phyloP scores from a whole-genome alignment of 2,888 invertebrate species.

The Parelbella ahira region DNA sequence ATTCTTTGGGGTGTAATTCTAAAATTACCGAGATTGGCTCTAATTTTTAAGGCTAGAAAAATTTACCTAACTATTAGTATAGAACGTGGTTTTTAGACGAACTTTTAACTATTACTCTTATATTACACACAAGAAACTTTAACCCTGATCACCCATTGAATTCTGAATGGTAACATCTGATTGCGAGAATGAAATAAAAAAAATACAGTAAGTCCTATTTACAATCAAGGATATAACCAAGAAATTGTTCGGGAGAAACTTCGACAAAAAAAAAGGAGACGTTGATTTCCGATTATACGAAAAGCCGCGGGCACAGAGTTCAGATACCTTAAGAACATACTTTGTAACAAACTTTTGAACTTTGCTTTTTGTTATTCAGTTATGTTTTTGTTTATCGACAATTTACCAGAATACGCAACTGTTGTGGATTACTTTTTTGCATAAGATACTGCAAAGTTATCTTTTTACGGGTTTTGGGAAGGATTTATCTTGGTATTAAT shows the following conservation, averaged over 20 bases:
- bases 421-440: slow-evolving; percentile 4
- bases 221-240: slow-evolving; percentile 8
- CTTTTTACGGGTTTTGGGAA: neutral
- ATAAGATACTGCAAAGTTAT: slow-evolving; percentile 6
- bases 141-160: neutral
- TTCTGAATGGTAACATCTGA: neutral
- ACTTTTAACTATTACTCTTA: too few relatives aligned
- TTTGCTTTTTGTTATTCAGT: slow-evolving; percentile 21
- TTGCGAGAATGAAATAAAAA: neutral
- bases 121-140: neutral
- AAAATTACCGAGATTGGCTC: too few relatives aligned
- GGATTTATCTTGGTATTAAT: too few relatives aligned
- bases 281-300: slow-evolving; percentile 18
- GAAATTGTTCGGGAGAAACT: slow-evolving; percentile 13
- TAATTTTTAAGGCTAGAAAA: too few relatives aligned
- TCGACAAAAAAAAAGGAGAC: slow-evolving; percentile 10
- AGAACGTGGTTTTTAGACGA: too few relatives aligned
- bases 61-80: too few relatives aligned
- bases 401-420: slow-evolving; percentile 11
- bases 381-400: slow-evolving; percentile 23
- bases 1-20: too few relatives aligned
- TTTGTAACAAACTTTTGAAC: slow-evolving; percentile 20
- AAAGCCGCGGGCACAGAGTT: slow-evolving; percentile 18
- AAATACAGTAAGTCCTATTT: neutral
- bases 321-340: slow-evolving; percentile 22